Base-by-base conservation (phyloP, 2,113 vertebrate genomes). In the Petrocephalus microphthalmus region DNA sequence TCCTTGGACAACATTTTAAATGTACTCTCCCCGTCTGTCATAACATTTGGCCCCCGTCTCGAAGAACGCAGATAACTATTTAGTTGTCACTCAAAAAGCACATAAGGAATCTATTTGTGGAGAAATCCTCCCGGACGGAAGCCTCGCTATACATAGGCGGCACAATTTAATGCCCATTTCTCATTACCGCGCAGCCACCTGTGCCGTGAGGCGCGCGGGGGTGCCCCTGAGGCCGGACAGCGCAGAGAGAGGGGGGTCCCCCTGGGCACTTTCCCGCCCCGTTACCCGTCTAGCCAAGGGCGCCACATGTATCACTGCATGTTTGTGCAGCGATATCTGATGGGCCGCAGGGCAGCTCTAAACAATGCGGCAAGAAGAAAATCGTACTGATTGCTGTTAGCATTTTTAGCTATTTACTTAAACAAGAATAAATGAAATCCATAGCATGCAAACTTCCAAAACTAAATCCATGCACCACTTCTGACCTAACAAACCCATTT, bases 381-480 rank as follows among this genome's bases (percentile, higher is more conserved):
- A 54, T 25, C 25, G 7, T 17, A 17, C 51, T 54, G 84, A 54
- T 20, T 85, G 52, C 56, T 52, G 37, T 64, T 45, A 29, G 85
- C 54, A 60, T 86, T 86, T 86, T 47, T 52, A 60, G 47, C 20
- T 37, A 47, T 57, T 64, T n/a, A 60, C 54, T 57, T 60, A 64
- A 86, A 86, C 85, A n/a, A 60, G 42, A 86, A 86, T 56, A 86
- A 86, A 86, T 42, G 5, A 86, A 45, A 64, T 86, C 54, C 85
- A 86, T 25, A 29, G 56, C 85, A 64, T 85, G 52, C 84, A 53
- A 85, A 54, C 84, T 56, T 85, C 56, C 33, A 86, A 86, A 57
- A 29, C 56, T 86, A 86, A 60, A 45, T 52, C 19, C 85, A 86
- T 86, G 56, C 19, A 86, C 54, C 20, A 60, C 53, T 45, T 86